Base-by-base conservation (phyloP, 1,140 invertebrate species). In the Epicauta chinensis region DNA sequence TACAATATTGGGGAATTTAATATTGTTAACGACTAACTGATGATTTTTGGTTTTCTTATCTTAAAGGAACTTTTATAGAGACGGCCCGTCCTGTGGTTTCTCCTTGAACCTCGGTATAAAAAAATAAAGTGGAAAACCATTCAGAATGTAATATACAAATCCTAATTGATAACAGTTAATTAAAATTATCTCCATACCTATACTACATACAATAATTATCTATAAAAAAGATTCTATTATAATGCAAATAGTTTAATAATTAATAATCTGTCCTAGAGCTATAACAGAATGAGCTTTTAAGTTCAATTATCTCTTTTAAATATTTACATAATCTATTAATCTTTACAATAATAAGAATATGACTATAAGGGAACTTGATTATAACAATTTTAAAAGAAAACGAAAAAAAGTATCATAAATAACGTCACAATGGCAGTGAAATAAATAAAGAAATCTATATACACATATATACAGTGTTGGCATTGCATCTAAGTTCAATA, bases 141-240 rank as follows among this genome's bases (percentile, higher is more conserved):
- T n/a, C n/a, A n/a, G n/a, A n/a, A n/a, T n/a, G n/a, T n/a, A n/a
- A n/a, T n/a, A n/a, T n/a, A n/a, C n/a, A n/a, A n/a, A n/a, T n/a
- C n/a, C n/a, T n/a, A n/a, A n/a, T n/a, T n/a, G n/a, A n/a, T n/a
- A n/a, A n/a, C n/a, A n/a, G n/a, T n/a, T n/a, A n/a, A n/a, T 2
- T 3, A 2, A 40, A 13, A 11, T 40, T n/a, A 16, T 3, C 12
- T n/a, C n/a, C n/a, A n/a, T n/a, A n/a, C n/a, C n/a, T n/a, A 40
- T 40, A 40, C 16, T 2, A 11, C 30, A 48, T 39, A 39, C 14
- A 47, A 11, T 37, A 48, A 40, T 39, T 40, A 16, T 37, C 36
- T 38, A 37, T 32, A 37, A 53, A 30, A 46, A 14, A 37, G 41
- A 42, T 11, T 41, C 43, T 34, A 29, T 46, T 34, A 53, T 47